Base-by-base conservation (phyloP, 2,888 invertebrate species). In the Andrena flavipes region DNA sequence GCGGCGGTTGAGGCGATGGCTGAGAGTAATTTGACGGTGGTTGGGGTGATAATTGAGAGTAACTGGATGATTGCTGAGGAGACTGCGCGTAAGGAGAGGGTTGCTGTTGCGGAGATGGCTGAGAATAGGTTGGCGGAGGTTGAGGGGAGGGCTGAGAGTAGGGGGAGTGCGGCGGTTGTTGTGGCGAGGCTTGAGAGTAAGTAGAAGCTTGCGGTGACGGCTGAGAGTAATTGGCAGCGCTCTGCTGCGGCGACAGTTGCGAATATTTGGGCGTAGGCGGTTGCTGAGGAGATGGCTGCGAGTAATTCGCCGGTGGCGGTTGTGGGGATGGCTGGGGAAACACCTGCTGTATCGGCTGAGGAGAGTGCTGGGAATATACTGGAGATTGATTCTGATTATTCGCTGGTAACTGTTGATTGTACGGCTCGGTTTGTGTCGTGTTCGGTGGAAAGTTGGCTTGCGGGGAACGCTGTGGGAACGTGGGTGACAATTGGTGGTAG, bases 41-140 rank as follows among this genome's bases (percentile, higher is more conserved):
- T 71, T 93, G 91, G 20, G 93, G 90, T 29, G 93, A 92, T 1
- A 87, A 76, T 69, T 89, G 91, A 65, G 88, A 83, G 63, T 91
- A 91, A 80, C 90, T 91, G 91, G 89, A 84, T 91, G 95, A 84
- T 94, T 95, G 91, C 30, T 91, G 90, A 0, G 91, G 91, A 26
- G 91, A 84, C 62, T 91, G 91, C 0, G 91, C 84, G 68, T 90
- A 91, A 16, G 73, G 85, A 88, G 87, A 82, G 20, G 87, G 78
- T 70, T 88, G 87, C 10, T 88, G 90, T 33, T 93, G 93, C 1
- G 94, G 90, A 3, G 91, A 91, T 0, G 92, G 85, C 76, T 93
- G 93, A n/a, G 93, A 93, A 76, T 95, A 95, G 88, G 94, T 95
- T 48, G 96, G 95, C 4, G 74, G 89, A 63, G 84, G 84, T 83